Conservation (phyloP, 2,888 invertebrate genomes). For the Acanthopleura granulata region DNA sequence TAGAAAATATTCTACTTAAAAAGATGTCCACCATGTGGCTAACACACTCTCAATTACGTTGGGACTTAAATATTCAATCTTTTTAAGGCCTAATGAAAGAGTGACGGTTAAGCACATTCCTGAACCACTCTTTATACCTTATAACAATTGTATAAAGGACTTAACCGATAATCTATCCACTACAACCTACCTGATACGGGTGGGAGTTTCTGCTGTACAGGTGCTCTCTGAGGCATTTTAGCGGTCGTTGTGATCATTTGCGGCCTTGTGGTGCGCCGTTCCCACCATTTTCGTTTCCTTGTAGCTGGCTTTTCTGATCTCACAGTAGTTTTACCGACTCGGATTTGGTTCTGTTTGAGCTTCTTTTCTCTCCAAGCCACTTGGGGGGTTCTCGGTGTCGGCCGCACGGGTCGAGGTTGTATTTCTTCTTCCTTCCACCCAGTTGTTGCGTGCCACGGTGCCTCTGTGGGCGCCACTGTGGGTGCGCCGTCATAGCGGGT, state of each 20-base stretch:
- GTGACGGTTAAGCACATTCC: too few relatives aligned
- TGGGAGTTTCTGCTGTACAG: background rate
- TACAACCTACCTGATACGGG: constrained; percentile 3
- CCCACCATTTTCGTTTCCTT: constrained; percentile 1
- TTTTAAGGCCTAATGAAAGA: too few relatives aligned
- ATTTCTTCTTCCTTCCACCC: constrained; percentile 19
- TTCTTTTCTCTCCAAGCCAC: constrained; percentile 12
- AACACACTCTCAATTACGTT: too few relatives aligned
- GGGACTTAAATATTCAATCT: too few relatives aligned
- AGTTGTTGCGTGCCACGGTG: constrained; percentile 20
- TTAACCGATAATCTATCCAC: too few relatives aligned
- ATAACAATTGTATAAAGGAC: too few relatives aligned
- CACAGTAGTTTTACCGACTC: background rate
- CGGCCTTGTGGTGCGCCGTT: background rate
- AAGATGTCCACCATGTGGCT: too few relatives aligned
- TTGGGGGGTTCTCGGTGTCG: constrained; percentile 1
- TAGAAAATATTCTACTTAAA: too few relatives aligned
- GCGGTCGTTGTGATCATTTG: background rate
- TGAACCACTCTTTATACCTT: too few relatives aligned
- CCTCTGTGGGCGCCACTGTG: constrained; percentile 15
- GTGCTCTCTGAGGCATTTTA: background rate
- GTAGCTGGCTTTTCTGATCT: background rate
- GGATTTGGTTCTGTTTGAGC: background rate
- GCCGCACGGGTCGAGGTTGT: background rate
- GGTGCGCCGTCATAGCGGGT: constrained; percentile 10